Evolutionary conservation across 2,797 vertebrate genomes (phyloP).

Genomic region (Leuciscus waleckii): DNA sequence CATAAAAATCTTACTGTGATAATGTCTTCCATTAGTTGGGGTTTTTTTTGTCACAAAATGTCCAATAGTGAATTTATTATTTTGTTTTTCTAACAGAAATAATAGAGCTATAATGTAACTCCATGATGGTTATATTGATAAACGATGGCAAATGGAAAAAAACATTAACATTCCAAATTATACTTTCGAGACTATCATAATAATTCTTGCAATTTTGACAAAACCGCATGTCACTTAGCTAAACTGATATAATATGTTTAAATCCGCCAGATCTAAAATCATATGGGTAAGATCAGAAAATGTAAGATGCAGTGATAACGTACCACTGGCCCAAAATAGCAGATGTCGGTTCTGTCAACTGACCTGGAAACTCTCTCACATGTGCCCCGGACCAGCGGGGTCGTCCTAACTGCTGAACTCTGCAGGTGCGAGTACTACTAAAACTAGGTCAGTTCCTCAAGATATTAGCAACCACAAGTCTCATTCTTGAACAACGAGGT

Average conservation of each 20-base stretch:
- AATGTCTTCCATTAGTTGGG: not conserved
- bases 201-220: not conserved
- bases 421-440: constrained; percentile 35
- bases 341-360: not conserved
- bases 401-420: not conserved
- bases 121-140: no score
- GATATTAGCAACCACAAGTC: constrained; percentile 47
- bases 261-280: not conserved
- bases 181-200: not conserved
- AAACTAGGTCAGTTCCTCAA: constrained; percentile 55
- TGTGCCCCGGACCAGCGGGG: not conserved
- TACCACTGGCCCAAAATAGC: not conserved
- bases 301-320: not conserved
- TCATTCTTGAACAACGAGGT: not conserved
- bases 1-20: not conserved
- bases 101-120: not conserved
- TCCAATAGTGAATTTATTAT: not conserved
- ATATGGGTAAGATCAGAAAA: not conserved
- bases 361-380: not conserved
- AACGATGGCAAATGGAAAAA: not conserved
- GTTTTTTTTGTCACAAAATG: not conserved
- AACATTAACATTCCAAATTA: not conserved
- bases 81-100: not conserved
- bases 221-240: not conserved
- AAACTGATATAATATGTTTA: not conserved